Percentiles rank a stretch among this genome's conserved stretches.
Evolutionary conservation across 2,797 vertebrate species (phyloP).

Genomic region (Pangasius larnaudii): DNA sequence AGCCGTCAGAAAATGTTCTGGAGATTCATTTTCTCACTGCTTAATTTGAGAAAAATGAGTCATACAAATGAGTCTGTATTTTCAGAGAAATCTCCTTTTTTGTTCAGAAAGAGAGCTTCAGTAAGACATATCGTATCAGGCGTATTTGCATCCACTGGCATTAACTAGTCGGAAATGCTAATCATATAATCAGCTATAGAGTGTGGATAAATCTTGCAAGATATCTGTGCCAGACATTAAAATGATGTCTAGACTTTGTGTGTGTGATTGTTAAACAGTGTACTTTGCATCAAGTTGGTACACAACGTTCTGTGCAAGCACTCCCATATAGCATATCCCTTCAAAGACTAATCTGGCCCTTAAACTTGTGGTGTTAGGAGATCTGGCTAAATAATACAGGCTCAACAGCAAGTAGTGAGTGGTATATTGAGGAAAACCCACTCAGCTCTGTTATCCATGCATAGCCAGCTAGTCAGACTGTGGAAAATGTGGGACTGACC

Average conservation of each 20-base stretch:
- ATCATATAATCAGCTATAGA: neutral
- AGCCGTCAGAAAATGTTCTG: neutral
- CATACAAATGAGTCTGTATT: conserved; percentile 12
- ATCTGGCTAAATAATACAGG: neutral
- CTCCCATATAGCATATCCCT: neutral
- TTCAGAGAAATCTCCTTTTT: conserved; percentile 13
- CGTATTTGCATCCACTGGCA: neutral
- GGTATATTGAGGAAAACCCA: neutral
- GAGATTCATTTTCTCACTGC: conserved; percentile 24
- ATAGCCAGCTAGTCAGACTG: neutral
- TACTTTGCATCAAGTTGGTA: neutral
- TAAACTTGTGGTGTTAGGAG: neutral
- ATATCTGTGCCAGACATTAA: neutral
- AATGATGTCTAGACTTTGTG: neutral
- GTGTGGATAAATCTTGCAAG: neutral
- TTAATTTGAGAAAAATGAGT: conserved; percentile 3
- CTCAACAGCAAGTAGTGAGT: neutral
- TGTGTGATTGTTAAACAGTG: neutral
- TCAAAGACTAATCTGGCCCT: neutral
- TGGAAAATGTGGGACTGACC: neutral
- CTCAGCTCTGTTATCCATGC: neutral
- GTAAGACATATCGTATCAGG: neutral
- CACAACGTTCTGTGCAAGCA: neutral
- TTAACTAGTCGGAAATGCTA: neutral
- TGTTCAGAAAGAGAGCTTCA: neutral